Conservation (phyloP, 1,140 invertebrate genomes). For the Tetramorium alpestre region DNA sequence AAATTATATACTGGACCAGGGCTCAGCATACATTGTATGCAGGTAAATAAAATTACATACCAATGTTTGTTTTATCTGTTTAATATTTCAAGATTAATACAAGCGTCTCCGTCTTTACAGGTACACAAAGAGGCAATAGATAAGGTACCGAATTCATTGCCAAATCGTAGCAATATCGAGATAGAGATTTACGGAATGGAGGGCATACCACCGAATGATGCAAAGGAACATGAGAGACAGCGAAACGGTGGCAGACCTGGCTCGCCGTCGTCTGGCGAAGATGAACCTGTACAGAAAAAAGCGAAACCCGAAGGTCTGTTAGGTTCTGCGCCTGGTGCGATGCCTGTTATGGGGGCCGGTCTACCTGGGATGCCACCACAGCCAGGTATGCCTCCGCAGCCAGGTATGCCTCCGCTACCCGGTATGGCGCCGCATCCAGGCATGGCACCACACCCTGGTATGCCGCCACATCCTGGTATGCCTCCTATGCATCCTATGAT, state of each 20-base stretch:
- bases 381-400: conserved; percentile 80
- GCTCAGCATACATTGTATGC: conserved; percentile 99
- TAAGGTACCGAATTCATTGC: conserved; percentile 99
- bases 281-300: conserved; percentile 92
- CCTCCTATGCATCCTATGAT: conserved; percentile 89
- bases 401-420: conserved; percentile 87
- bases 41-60: conserved; percentile 88
- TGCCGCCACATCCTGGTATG: conserved; percentile 86
- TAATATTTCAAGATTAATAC: conserved; percentile 17
- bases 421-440: conserved; percentile 82
- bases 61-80: neutral
- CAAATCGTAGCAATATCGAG: conserved; percentile 99
- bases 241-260: conserved; percentile 88
- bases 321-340: conserved; percentile 85
- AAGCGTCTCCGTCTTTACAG: conserved; percentile 85
- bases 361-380: conserved; percentile 85
- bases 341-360: conserved; percentile 84
- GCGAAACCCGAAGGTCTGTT: conserved; percentile 88
- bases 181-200: conserved; percentile 99
- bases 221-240: conserved; percentile 97
- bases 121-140: conserved; percentile 99
- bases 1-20: conserved; percentile 99
- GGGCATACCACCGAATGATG: conserved; percentile 98
- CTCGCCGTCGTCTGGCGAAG: conserved; percentile 90
- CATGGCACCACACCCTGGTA: conserved; percentile 81